Evolutionary conservation across 2,888 invertebrate species (phyloP), one percentile per base, ranked within the genome.

Genomic region (Phorcus lineatus): DNA sequence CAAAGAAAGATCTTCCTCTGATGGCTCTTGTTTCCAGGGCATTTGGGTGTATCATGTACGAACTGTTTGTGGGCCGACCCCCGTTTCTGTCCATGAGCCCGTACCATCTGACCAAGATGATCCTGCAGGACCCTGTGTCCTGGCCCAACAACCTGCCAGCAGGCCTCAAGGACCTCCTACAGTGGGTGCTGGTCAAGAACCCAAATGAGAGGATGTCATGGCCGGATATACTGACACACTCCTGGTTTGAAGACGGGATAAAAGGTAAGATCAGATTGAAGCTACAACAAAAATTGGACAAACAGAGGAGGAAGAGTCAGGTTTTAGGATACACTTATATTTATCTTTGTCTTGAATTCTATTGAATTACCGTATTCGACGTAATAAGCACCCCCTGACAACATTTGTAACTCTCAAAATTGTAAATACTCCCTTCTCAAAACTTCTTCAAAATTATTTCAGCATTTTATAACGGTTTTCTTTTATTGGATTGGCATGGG

Each of bases 101-200:
- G 19, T 70, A 70, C 19, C 31, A 19, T 4, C 40, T 70, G 40
- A 31, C 28, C 70, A 70, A 70, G 40, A 70, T 70, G 70, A 70
- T 70, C 13, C 31, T 70, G 40, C 31, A 70, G 31, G 36, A 70
- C 31, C 40, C 70, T 2, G 70, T 70, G 16, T 11, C 31, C 36
- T 70, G 70, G 70, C 70, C 70, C 4, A 70, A 70, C 19, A 31
- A 70, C 40, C 36, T 70, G 17, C 31, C 70, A n/a, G 19, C 16
- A n/a, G 70, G n/a, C 4, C 70, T 70, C 31, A 70, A 40, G 40
- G 70, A 70, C 70, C 70, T 70, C n/a, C 70, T 70, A 24, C 36
- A 70, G 19, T 11, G n/a, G 70, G 11, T 70, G n/a, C 40, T 70
- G 0, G 24, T 36, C 36, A 70, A 70, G 40, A 70, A 70, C 40